A percentile compares a stretch with the other conserved stretches of the same genome.
These are phyloP conservation scores for Climacteris rufus DNA, from an alignment of 2,113 vertebrate genomes.

Conservation along the genomic window DNA sequence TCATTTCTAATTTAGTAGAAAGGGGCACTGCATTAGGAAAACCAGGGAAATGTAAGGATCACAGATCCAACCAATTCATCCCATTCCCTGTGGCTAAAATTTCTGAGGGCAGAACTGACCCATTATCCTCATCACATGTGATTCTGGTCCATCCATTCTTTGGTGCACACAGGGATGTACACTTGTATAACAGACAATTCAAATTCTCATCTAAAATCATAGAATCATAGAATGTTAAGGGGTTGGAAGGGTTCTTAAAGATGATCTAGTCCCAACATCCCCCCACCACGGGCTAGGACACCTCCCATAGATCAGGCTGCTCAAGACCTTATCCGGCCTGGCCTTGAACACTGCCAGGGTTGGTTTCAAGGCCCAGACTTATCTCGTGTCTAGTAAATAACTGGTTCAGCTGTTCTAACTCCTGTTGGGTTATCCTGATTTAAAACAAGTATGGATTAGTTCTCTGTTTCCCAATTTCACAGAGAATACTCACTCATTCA, in stretches of 20 bases:
- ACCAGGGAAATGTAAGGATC: not conserved
- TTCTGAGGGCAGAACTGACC: not conserved
- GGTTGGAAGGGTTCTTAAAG: not conserved
- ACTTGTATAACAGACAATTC: not conserved
- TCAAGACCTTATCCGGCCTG: not conserved
- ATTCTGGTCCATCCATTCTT: not conserved
- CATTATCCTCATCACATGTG: not conserved
- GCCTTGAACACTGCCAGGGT: not conserved
- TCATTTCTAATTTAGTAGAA: not conserved
- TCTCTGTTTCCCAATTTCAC: not conserved
- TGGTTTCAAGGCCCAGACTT: not conserved
- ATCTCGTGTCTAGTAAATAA: not conserved
- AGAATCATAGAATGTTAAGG: not conserved
- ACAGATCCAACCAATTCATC: not conserved
- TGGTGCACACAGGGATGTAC: not conserved
- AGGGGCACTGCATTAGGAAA: not conserved
- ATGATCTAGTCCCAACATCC: not conserved
- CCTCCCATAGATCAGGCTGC: not conserved
- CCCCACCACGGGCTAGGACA: not conserved
- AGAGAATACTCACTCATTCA: not conserved
- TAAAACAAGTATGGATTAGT: not conserved
- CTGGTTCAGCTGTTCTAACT: not conserved
- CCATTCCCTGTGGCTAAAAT: not conserved
- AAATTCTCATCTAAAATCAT: not conserved
- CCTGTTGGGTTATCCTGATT: not conserved